phyloP scores from a whole-genome alignment of 2,888 invertebrate genomes.

The Leucoma salicis region DNA sequence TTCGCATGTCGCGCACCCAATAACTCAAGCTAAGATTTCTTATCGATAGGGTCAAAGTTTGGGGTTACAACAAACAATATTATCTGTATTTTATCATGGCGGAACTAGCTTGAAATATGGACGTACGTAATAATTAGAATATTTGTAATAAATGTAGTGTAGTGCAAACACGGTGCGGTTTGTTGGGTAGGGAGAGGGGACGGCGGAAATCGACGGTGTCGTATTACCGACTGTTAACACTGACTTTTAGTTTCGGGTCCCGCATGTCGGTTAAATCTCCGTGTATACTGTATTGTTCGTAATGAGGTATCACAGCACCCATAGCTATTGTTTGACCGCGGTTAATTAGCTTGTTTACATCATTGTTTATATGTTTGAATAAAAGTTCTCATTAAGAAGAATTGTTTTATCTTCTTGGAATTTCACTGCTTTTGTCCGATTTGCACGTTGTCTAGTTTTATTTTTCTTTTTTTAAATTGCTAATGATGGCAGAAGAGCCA shows the following conservation, averaged over 20 bases:
- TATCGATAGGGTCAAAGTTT: constrained; percentile 55
- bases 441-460: too few relatives aligned
- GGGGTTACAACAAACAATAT: constrained; percentile 68
- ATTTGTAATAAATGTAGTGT: constrained; percentile 51
- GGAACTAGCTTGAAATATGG: constrained; percentile 36
- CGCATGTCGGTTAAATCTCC: constrained; percentile 18
- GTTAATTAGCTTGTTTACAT: constrained; percentile 3
- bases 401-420: neutral
- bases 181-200: constrained; percentile 23
- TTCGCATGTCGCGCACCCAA: constrained; percentile 54
- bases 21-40: constrained; percentile 43
- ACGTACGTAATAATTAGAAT: constrained; percentile 40
- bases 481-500: too few relatives aligned
- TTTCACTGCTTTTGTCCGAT: too few relatives aligned
- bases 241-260: constrained; percentile 23
- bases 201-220: constrained; percentile 26
- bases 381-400: neutral
- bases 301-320: constrained; percentile 4
- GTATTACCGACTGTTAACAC: constrained; percentile 19
- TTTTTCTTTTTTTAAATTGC: too few relatives aligned
- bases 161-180: constrained; percentile 31
- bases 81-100: constrained; percentile 64
- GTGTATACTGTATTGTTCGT: constrained; percentile 3
- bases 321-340: constrained; percentile 1
- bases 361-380: neutral